Evolutionary conservation across 2,888 invertebrate species (phyloP), one percentile per base, ranked within the genome.

Genomic region (Zaprionus lineosus): DNA sequence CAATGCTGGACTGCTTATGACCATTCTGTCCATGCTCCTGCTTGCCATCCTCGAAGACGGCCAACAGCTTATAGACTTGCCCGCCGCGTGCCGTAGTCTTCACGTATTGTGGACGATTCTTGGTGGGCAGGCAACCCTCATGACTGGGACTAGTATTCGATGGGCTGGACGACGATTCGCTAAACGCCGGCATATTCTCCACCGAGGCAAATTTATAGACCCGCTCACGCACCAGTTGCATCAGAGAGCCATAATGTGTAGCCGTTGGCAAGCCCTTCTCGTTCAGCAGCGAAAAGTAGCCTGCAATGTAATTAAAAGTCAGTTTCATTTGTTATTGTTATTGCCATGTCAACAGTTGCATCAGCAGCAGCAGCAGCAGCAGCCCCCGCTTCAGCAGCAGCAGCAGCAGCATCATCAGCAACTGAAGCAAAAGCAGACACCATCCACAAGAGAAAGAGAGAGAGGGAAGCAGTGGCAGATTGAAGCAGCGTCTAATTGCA

Each of bases 21-120:
- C 34, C 62, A 31, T 82, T 46, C 6, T 63, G 56, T n/a, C 51
- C 43, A n/a, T 70, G 84, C 21, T 89, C 89, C 71, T 89, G 89
- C 51, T 90, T 89, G 66, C 94, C 93, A 89, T 95, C 95, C 60
- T 94, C 94, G 88, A 94, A 95, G 34, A 95, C 94, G 0, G 94
- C 95, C 8, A 95, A 91, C 36, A 95, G 90, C 33, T 94, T 92
- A 74, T 94, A 92, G 26, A 94, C 93, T 63, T 94, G 94, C 0
- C 95, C 95, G 1, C 93, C 93, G 44, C 93, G 91, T 31, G 94
- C 93, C 50, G 93, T 93, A n/a, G 94, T 93, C 76, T 94, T 93
- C 74, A 94, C 92, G 84, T 95, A 95, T 67, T 91, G 91, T 15
- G 91, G 88, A 15, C 90, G 73, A 40, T 75, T 84, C 53, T 84